A percentile compares a stretch with the other conserved stretches of the same genome.
Evolutionary conservation across 2,797 vertebrate species (phyloP).

Genomic region (Cygnus olor): DNA sequence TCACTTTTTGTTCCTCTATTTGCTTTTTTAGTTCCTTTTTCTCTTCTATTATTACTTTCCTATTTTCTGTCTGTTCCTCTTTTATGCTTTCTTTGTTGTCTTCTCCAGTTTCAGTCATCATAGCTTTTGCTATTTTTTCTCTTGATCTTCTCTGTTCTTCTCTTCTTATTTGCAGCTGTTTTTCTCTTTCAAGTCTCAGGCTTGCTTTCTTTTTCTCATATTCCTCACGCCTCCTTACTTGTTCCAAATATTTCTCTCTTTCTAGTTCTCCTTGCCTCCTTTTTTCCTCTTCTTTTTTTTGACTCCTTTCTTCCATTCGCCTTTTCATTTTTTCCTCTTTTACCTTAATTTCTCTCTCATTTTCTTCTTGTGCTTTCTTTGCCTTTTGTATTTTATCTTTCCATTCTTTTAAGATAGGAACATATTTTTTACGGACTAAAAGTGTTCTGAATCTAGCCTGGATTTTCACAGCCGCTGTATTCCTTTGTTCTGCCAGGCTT

Average conservation of each 20-base stretch:
- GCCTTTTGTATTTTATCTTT: slow-evolving; percentile 63
- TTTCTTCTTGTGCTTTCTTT: slow-evolving; percentile 47
- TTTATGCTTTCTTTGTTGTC: background rate
- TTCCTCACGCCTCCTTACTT: slow-evolving; percentile 57
- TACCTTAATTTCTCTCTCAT: slow-evolving; percentile 71
- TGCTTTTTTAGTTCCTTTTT: slow-evolving; percentile 10
- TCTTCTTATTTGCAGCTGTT: slow-evolving; percentile 41
- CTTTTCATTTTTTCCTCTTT: slow-evolving; percentile 69
- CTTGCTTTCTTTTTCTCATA: slow-evolving; percentile 77
- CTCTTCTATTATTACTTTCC: background rate
- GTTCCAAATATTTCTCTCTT: slow-evolving; percentile 64
- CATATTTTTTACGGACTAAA: slow-evolving; percentile 63
- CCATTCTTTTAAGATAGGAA: slow-evolving; percentile 69
- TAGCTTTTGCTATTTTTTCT: background rate
- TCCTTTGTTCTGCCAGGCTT: slow-evolving; percentile 50
- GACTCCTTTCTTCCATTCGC: slow-evolving; percentile 61
- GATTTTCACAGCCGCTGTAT: slow-evolving; percentile 79
- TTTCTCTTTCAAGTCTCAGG: slow-evolving; percentile 68
- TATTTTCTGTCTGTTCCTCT: background rate
- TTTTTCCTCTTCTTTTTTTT: slow-evolving; percentile 53
- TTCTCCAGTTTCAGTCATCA: background rate
- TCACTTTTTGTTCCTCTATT: background rate
- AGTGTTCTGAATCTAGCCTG: slow-evolving; percentile 80
- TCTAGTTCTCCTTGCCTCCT: slow-evolving; percentile 55
- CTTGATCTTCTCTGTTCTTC: slow-evolving; percentile 16